These are phyloP conservation scores for Anser cygnoides DNA, from an alignment of 2,113 vertebrate genomes.

Conservation along the genomic window DNA sequence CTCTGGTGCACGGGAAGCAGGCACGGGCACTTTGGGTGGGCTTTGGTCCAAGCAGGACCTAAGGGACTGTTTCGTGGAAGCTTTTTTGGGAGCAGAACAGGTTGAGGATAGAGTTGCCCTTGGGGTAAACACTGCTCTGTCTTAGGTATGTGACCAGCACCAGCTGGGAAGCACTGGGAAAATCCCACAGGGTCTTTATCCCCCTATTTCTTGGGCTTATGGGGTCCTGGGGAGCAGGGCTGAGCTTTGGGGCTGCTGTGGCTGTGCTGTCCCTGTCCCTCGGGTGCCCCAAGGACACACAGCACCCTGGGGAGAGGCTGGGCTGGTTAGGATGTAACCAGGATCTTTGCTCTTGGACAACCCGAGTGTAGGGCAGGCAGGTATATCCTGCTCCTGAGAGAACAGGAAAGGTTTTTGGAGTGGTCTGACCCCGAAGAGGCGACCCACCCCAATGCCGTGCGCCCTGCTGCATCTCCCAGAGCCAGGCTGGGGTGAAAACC, in stretches of 20 bases:
- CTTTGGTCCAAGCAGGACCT: background rate
- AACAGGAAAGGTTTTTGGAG: background rate
- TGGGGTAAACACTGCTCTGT: background rate
- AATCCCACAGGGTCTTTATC: background rate
- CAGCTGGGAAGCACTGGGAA: background rate
- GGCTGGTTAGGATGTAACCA: background rate
- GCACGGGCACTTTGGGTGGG: background rate
- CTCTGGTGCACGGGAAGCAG: fast-evolving
- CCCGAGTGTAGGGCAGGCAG: background rate
- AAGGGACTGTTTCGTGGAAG: background rate
- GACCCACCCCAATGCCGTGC: background rate
- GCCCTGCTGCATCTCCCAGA: background rate
- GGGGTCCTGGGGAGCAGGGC: background rate
- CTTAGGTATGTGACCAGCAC: background rate
- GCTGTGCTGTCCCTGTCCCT: background rate
- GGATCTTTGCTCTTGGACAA: background rate
- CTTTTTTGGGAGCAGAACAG: background rate
- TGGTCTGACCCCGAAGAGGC: background rate
- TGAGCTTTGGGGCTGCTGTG: background rate
- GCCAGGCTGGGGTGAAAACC: background rate
- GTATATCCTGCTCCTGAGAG: background rate
- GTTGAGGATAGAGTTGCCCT: background rate
- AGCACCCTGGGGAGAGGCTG: background rate
- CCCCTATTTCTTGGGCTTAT: background rate
- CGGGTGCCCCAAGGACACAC: fast-evolving